Evolutionary conservation across 2,888 invertebrate species (phyloP).

Genomic region (Podabrus alpinus): DNA sequence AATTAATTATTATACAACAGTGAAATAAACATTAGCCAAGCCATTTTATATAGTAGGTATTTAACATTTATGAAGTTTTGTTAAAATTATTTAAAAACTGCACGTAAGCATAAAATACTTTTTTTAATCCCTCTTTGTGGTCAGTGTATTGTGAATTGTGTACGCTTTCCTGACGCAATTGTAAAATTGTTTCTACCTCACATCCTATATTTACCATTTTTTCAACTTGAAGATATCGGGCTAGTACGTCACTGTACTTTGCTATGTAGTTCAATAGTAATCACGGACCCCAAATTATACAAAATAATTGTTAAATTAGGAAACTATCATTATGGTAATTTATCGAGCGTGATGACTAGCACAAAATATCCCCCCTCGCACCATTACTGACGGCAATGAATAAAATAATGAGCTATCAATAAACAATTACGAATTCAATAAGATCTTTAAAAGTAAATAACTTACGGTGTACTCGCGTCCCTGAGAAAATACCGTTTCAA

Average conservation of each 20-base stretch:
- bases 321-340: background rate
- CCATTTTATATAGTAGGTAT: background rate
- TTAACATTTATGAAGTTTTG: background rate
- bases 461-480: background rate
- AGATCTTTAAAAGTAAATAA: background rate
- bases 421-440: background rate
- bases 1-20: background rate
- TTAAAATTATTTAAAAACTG: background rate
- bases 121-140: background rate
- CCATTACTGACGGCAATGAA: background rate
- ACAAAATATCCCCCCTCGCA: background rate
- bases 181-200: background rate
- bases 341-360: background rate
- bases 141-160: too few relatives aligned
- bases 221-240: background rate
- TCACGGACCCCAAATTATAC: background rate
- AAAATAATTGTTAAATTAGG: background rate
- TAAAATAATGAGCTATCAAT: background rate
- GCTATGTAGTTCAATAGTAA: background rate
- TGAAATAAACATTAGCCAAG: background rate
- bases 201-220: background rate
- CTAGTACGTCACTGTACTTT: background rate
- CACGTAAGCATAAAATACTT: background rate
- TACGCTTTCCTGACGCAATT: background rate
- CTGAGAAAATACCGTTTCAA: background rate